Evolutionary conservation across 1,140 invertebrate species (phyloP).

Genomic region (Macrostomum lignano): DNA sequence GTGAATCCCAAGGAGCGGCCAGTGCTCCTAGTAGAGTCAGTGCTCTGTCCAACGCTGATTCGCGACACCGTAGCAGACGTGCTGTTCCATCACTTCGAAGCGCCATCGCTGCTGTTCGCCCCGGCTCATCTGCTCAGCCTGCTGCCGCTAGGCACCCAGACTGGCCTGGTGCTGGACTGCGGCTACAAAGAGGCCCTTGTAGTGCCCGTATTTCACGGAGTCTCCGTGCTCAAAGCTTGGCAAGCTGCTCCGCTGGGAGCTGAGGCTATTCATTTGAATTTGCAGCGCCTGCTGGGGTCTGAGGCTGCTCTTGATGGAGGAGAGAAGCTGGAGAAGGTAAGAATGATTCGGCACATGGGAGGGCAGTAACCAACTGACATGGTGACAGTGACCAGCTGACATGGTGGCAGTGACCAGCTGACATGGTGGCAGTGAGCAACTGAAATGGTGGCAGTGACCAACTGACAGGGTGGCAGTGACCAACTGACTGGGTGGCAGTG

Average conservation of each 20-base stretch:
- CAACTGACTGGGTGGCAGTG: too few species aligned
- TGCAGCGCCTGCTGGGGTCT: background rate
- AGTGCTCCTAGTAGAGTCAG: constrained; percentile 61
- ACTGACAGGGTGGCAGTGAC: too few species aligned
- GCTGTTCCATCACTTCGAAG: constrained; percentile 50
- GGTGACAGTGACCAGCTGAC: too few species aligned
- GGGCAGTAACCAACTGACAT: too few species aligned
- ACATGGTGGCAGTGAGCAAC: too few species aligned
- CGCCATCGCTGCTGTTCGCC: constrained; percentile 39
- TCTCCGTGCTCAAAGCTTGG: constrained; percentile 47
- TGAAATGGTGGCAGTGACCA: too few species aligned
- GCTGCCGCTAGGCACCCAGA: constrained; percentile 42
- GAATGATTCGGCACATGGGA: too few species aligned
- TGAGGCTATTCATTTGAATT: background rate
- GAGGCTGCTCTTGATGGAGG: constrained; percentile 36
- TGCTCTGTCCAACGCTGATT: constrained; percentile 47
- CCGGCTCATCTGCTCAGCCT: constrained; percentile 49
- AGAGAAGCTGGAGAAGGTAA: constrained; percentile 15
- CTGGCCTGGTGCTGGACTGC: constrained; percentile 52
- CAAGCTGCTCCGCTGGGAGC: constrained; percentile 44
- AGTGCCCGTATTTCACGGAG: constrained; percentile 43
- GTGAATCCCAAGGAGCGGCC: constrained; percentile 68
- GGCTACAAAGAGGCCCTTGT: constrained; percentile 51
- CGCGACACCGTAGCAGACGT: constrained; percentile 60
- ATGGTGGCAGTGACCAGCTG: too few species aligned